A percentile compares a stretch with the other conserved stretches of the same genome.
Conservation (phyloP, 1,140 invertebrate genomes). For the Bombus polaris region DNA sequence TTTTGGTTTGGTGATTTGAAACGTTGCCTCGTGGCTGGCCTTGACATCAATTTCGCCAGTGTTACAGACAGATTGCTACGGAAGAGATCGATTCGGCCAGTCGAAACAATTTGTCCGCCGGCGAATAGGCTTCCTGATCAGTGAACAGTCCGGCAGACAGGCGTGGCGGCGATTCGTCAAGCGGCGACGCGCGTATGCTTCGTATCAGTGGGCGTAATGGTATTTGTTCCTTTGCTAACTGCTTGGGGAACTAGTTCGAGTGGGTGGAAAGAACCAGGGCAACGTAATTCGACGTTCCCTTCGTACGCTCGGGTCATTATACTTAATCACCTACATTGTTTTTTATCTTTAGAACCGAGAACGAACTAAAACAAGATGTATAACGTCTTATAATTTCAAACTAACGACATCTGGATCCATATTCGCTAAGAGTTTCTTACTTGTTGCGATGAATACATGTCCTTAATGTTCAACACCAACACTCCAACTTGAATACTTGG, state of each 20-base stretch:
- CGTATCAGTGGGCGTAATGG: slow-evolving; percentile 16
- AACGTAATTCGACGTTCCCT: not conserved
- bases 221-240: slow-evolving; percentile 12
- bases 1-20: not conserved
- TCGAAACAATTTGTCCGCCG: slow-evolving; percentile 64
- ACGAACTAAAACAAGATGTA: not conserved
- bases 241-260: not conserved
- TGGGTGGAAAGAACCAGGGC: not conserved
- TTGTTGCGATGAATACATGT: no score
- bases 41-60: slow-evolving; percentile 50
- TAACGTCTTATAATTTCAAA: no score
- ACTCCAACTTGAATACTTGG: not conserved
- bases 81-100: slow-evolving; percentile 62
- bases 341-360: not conserved
- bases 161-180: slow-evolving; percentile 58
- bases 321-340: not conserved
- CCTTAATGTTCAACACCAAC: no score
- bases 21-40: slow-evolving; percentile 23
- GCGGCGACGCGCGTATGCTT: slow-evolving; percentile 31
- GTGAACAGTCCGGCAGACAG: slow-evolving; percentile 49
- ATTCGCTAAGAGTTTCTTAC: no score
- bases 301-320: not conserved
- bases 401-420: no score
- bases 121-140: slow-evolving; percentile 61
- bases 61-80: slow-evolving; percentile 35